Evolutionary conservation across 2,797 vertebrate genomes (phyloP), one percentile per base, ranked within the genome.

Genomic region (Crenuchus spilurus): DNA sequence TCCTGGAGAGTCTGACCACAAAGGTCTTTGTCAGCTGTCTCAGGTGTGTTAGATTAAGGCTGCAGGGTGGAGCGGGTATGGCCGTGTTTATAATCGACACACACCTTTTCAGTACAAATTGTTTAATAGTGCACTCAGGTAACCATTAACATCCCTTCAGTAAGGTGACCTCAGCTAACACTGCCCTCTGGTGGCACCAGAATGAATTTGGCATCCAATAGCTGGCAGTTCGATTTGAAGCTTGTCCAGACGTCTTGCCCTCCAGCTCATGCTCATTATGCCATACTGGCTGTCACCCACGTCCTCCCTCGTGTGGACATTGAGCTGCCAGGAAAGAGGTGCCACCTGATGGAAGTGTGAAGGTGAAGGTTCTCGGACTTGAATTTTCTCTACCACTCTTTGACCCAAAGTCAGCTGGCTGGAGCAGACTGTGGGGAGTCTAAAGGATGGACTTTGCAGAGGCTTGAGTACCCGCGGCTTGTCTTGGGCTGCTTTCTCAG

Each of bases 101-200:
- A n/a, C n/a, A n/a, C n/a, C n/a, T n/a, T n/a, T n/a, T n/a, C n/a
- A n/a, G n/a, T n/a, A n/a, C n/a, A n/a, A n/a, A n/a, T n/a, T n/a
- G n/a, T n/a, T n/a, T n/a, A n/a, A n/a, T n/a, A n/a, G n/a, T n/a
- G n/a, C n/a, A n/a, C n/a, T n/a, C n/a, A n/a, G n/a, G n/a, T n/a
- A n/a, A n/a, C n/a, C n/a, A n/a, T n/a, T n/a, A n/a, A n/a, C n/a
- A 20, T 2, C 16, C 24, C 11, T 0, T 2, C 37, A 68, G 42
- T 18, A 31, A 28, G 24, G 1, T 64, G 66, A 18, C 13, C 7
- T 46, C 66, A 71, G 72, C 54, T 58, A 39, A 79, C 42, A 75
- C 86, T 90, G 89, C 83, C 87, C 81, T 70, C 91, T 92, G 70
- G 80, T 88, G 91, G 72, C 46, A 18, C 4, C 28, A 49, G 30